Evolutionary conservation across 2,888 invertebrate species (phyloP).

Genomic region (Tinea trinotella): DNA sequence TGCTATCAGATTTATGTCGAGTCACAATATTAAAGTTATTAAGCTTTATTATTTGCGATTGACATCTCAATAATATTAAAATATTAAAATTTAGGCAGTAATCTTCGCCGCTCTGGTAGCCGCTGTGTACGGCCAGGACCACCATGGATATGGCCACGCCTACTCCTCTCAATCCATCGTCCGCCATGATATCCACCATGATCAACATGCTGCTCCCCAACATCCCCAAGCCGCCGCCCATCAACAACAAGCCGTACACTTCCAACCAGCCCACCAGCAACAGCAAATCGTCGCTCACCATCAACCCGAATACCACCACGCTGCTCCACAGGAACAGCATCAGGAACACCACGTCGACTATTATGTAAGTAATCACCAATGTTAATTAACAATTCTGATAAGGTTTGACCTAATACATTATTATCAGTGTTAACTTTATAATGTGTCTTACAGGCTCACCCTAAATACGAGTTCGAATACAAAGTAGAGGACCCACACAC

Average conservation of each 20-base stretch:
- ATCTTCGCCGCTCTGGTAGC: conserved; percentile 25
- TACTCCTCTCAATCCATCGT: conserved; percentile 18
- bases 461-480: conserved; percentile 68
- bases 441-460: conserved; percentile 43
- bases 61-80: not conserved
- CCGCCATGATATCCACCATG: conserved; percentile 16
- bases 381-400: not conserved
- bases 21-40: no score
- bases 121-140: conserved; percentile 34
- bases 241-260: conserved; percentile 26
- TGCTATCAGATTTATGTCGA: no score
- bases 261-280: conserved; percentile 20
- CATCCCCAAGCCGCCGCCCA: conserved; percentile 23
- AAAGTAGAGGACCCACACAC: conserved; percentile 67
- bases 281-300: conserved; percentile 26
- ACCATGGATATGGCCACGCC: conserved; percentile 27
- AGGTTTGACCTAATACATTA: not conserved
- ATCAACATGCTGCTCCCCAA: conserved; percentile 22
- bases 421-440: not conserved
- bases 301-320: conserved; percentile 29
- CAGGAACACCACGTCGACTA: conserved; percentile 41
- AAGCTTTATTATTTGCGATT: no score
- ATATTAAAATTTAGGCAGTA: conserved; percentile 21
- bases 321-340: conserved; percentile 27
- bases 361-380: conserved; percentile 33